Percentiles rank a stretch among this genome's conserved stretches.
Conservation (phyloP, 2,888 invertebrate species). For the Barypeithes pellucidus region DNA sequence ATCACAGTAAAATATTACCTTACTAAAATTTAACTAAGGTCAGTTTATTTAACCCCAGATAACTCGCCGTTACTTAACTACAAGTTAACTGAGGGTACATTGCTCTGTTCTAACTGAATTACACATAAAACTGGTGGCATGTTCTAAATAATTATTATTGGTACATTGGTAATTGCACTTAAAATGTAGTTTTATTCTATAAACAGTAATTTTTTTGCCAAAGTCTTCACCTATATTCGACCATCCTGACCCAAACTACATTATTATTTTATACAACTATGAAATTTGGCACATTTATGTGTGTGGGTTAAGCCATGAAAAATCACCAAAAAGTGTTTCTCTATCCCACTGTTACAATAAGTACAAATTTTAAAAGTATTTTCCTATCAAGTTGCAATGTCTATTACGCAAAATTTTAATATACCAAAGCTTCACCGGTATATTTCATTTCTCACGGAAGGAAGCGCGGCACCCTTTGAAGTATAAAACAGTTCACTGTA, state of each 20-base stretch:
- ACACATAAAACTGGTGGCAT: slow-evolving; percentile 54
- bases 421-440: too few species aligned
- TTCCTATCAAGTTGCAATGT: too few species aligned
- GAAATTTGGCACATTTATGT: slow-evolving; percentile 63
- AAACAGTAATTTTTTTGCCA: slow-evolving; percentile 29
- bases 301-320: slow-evolving; percentile 36
- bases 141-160: slow-evolving; percentile 59
- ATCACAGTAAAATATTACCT: slow-evolving; percentile 63
- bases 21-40: slow-evolving; percentile 47
- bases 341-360: too few species aligned
- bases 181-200: slow-evolving; percentile 55
- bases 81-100: slow-evolving; percentile 30
- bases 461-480: too few species aligned
- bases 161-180: slow-evolving; percentile 65
- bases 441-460: too few species aligned
- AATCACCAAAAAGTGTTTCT: neutral
- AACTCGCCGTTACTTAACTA: slow-evolving; percentile 13
- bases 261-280: slow-evolving; percentile 46
- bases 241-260: slow-evolving; percentile 36
- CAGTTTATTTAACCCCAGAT: slow-evolving; percentile 27
- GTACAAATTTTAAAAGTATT: too few species aligned
- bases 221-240: slow-evolving; percentile 31
- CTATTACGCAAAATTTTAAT: too few species aligned
- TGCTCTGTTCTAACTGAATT: slow-evolving; percentile 29
- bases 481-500: too few species aligned